Conservation (phyloP, 2,113 vertebrate species). For the Pterocles orientalis region DNA sequence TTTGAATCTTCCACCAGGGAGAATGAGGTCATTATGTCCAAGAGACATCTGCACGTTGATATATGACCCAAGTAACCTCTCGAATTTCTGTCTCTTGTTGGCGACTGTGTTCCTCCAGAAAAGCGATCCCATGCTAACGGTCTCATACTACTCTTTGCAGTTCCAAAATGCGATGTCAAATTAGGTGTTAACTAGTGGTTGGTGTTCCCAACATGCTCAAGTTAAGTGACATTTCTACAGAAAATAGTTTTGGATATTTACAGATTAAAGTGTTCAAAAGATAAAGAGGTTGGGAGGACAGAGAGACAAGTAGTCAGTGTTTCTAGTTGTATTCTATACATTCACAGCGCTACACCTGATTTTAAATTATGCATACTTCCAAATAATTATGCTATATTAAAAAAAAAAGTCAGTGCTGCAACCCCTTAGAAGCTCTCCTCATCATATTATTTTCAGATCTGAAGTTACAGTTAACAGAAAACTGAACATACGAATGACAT, state of each 20-base stretch:
- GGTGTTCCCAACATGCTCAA: neutral
- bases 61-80: slow-evolving; percentile 12
- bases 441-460: neutral
- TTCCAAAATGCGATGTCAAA: neutral
- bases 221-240: neutral
- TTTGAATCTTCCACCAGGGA: neutral
- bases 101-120: neutral
- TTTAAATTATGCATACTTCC: neutral
- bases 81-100: neutral
- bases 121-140: neutral
- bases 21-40: neutral
- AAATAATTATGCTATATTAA: neutral
- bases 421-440: neutral
- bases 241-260: neutral
- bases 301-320: neutral
- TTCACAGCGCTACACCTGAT: neutral
- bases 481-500: fast-evolving
- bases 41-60: slow-evolving; percentile 25
- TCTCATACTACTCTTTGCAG: neutral
- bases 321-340: neutral
- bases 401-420: neutral
- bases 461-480: neutral
- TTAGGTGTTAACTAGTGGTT: neutral
- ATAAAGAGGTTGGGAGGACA: neutral
- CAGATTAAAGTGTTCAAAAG: neutral